Base-by-base conservation (phyloP, 2,113 vertebrate species). In the Centropristis striata region DNA sequence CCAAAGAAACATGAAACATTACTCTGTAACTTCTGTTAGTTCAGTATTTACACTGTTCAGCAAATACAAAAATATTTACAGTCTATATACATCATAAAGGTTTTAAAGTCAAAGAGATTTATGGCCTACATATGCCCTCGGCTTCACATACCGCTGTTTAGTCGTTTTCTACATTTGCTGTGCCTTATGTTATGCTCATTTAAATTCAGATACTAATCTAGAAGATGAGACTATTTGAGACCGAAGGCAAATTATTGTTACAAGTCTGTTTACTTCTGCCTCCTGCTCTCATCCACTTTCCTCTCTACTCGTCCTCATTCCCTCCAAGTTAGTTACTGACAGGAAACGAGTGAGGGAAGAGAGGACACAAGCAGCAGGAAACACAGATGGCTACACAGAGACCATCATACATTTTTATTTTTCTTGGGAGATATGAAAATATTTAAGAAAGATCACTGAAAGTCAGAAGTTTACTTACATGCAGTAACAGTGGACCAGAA, bases 341-440 rank as follows among this genome's bases (percentile, higher is more conserved):
- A 64, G 23, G 15, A 63, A 63, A 46, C 3, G 7, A 58, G 50
- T 32, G 12, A 47, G 9, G 12, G 18, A 61, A 16, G 50, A 57
- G 16, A 44, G 54, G 28, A 61, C 39, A 55, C 36, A 16, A 27
- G 32, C 21, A 28, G 61, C 15, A 44, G 51, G 21, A 23, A 57
- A 18, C 23, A 51, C 60, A 80, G 50, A 55, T 58, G 63, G 49
- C 23, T 47, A 23, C 50, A 63, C 42, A 64, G 23, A 13, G 25
- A 21, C 37, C 1, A 57, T 61, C 4, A 18, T 8, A 41, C 2
- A 20, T 68, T 20, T 18, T 42, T 8, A 25, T 8, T 37, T 46
- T 18, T 2, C 65, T 58, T 59, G 21, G 32, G 32, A 55, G 8
- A 28, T 12, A 50, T 18, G 21, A 8, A 78, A 42, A 0, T 20